A percentile compares a stretch with the other conserved stretches of the same genome.
These are phyloP conservation scores for Nannoperca australis DNA, from an alignment of 2,797 vertebrate genomes.

Conservation along the genomic window DNA sequence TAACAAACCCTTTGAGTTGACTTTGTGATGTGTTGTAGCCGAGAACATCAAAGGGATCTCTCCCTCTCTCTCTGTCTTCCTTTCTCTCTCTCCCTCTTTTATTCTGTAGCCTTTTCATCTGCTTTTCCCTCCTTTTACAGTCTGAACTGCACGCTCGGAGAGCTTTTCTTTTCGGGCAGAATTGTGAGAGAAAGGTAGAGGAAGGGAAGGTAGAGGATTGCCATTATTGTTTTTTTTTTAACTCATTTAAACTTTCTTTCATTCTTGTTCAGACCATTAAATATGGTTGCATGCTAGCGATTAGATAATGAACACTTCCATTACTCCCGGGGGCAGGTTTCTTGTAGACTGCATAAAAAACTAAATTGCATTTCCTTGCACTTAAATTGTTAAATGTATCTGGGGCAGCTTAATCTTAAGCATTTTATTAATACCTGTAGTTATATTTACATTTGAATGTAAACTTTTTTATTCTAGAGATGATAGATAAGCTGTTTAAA, in stretches of 20 bases:
- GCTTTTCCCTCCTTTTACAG: slow-evolving; percentile 57
- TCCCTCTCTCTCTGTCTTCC: slow-evolving; percentile 41
- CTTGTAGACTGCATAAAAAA: slow-evolving; percentile 74
- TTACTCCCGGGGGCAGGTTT: slow-evolving; percentile 80
- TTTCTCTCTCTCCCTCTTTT: slow-evolving; percentile 49
- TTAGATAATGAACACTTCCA: slow-evolving; percentile 68
- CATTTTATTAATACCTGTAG: not conserved
- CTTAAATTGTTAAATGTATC: slow-evolving; percentile 37
- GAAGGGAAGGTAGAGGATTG: slow-evolving; percentile 29
- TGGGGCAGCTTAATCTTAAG: not conserved
- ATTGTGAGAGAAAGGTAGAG: slow-evolving; percentile 39
- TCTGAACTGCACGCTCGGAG: slow-evolving; percentile 43
- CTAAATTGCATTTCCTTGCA: slow-evolving; percentile 70
- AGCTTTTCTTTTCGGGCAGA: slow-evolving; percentile 63
- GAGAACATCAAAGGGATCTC: slow-evolving; percentile 91
- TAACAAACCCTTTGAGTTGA: slow-evolving; percentile 98
- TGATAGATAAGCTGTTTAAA: not conserved
- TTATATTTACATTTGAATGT: not conserved
- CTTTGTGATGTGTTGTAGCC: slow-evolving; percentile 94
- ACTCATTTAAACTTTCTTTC: slow-evolving; percentile 54
- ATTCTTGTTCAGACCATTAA: slow-evolving; percentile 60
- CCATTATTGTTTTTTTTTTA: slow-evolving; percentile 48
- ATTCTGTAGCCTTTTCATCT: slow-evolving; percentile 77
- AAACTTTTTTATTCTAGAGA: not conserved
- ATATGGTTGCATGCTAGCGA: slow-evolving; percentile 43